Conservation (phyloP, 2,888 invertebrate species). For the Drosophila paranaensis region DNA sequence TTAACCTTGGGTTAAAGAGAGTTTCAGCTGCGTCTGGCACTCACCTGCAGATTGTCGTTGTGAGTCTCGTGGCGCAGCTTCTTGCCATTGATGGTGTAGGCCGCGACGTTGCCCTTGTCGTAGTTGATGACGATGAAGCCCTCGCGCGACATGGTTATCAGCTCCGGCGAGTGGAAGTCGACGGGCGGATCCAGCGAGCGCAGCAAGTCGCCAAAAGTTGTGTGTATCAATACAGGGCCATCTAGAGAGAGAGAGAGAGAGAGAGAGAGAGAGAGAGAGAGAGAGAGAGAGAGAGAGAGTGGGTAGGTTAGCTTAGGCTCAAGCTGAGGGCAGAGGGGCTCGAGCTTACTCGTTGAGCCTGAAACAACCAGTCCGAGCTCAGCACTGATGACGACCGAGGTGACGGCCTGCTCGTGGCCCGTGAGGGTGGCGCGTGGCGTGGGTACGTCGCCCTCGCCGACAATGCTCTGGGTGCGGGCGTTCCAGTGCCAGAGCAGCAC, state of each 20-base stretch:
- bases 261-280: background rate
- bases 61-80: slow-evolving; percentile 95
- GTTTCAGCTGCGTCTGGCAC: background rate
- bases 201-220: slow-evolving; percentile 98
- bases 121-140: slow-evolving; percentile 98
- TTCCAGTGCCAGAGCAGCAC: slow-evolving; percentile 99
- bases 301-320: background rate
- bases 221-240: slow-evolving; percentile 98
- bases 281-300: background rate
- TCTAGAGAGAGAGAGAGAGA: slow-evolving; percentile 86
- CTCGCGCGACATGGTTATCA: slow-evolving; percentile 97
- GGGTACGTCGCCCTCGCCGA: slow-evolving; percentile 97
- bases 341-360: slow-evolving; percentile 90
- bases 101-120: slow-evolving; percentile 95
- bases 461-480: slow-evolving; percentile 97
- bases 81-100: slow-evolving; percentile 97
- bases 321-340: too few species aligned
- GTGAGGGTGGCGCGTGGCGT: slow-evolving; percentile 98
- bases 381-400: slow-evolving; percentile 97
- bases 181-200: slow-evolving; percentile 94
- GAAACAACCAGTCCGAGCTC: slow-evolving; percentile 99
- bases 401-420: slow-evolving; percentile 98
- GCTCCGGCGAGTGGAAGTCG: slow-evolving; percentile 91
- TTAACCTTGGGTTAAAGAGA: background rate
- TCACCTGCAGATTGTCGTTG: slow-evolving; percentile 97